Percentiles rank a stretch among this genome's conserved stretches.
These are phyloP conservation scores for Setophaga coronata DNA, from an alignment of 2,113 vertebrate species.

Conservation along the genomic window DNA sequence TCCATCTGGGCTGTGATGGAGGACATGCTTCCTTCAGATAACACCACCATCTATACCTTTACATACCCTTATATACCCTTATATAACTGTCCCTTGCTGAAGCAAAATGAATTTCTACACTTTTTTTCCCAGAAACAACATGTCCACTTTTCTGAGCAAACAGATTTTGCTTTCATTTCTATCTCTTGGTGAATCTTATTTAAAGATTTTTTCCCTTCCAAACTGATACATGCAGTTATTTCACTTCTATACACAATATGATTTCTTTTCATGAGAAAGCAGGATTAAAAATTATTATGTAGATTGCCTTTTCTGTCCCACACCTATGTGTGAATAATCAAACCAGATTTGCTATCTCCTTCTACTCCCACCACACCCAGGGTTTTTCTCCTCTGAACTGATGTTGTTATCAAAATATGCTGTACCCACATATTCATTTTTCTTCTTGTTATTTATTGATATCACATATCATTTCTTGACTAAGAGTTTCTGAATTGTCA, in stretches of 20 bases:
- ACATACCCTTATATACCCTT: not conserved
- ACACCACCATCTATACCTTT: not conserved
- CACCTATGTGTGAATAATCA: not conserved
- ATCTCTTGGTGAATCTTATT: not conserved
- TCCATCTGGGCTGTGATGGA: not conserved
- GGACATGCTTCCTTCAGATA: not conserved
- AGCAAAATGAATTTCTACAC: not conserved
- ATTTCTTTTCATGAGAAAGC: constrained; percentile 1
- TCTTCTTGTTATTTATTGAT: not conserved
- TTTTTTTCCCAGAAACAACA: not conserved
- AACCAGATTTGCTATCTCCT: not conserved
- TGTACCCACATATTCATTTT: not conserved
- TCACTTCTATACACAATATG: not conserved
- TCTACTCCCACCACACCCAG: not conserved
- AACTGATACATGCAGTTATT: not conserved
- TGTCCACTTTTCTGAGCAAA: not conserved
- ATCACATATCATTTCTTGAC: not conserved
- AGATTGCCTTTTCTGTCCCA: not conserved
- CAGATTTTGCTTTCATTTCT: not conserved
- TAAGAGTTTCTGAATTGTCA: not conserved
- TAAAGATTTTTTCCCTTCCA: not conserved
- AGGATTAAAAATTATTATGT: not conserved
- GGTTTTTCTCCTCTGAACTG: not conserved
- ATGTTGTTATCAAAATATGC: not conserved
- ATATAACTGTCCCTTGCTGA: not conserved